A percentile compares a stretch with the other conserved stretches of the same genome.
phyloP scores from a whole-genome alignment of 2,113 vertebrate species.

The Ursus arctos region DNA sequence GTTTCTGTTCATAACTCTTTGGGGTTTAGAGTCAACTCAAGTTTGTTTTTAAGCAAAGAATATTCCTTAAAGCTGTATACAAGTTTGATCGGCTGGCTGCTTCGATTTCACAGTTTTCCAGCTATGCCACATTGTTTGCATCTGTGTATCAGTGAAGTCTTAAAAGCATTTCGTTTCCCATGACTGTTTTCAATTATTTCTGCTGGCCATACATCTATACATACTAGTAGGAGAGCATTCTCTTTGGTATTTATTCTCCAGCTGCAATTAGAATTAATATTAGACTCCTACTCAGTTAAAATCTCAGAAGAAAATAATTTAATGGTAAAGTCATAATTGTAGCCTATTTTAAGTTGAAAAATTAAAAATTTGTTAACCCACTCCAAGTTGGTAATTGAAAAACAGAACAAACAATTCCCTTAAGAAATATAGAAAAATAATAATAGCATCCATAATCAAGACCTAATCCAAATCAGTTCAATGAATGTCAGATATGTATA shows the following conservation, averaged over 20 bases:
- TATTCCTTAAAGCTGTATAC: slow-evolving; percentile 8
- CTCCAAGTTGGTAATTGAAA: slow-evolving; percentile 60
- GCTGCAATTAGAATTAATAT: slow-evolving; percentile 57
- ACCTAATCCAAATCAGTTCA: not conserved
- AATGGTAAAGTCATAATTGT: slow-evolving; percentile 60
- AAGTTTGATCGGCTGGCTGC: not conserved
- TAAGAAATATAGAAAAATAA: slow-evolving; percentile 52
- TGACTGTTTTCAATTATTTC: slow-evolving; percentile 56
- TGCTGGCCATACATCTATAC: not conserved
- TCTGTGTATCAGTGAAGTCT: not conserved
- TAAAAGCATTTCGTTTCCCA: slow-evolving; percentile 65
- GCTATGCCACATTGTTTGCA: slow-evolving; percentile 53
- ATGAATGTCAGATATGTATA: not conserved
- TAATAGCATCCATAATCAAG: not conserved
- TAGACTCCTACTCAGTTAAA: slow-evolving; percentile 54
- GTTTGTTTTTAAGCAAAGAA: slow-evolving; percentile 64
- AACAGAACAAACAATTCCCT: slow-evolving; percentile 36
- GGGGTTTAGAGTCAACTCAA: slow-evolving; percentile 36
- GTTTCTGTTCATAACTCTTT: slow-evolving; percentile 57
- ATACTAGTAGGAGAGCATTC: slow-evolving; percentile 17
- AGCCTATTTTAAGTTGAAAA: slow-evolving; percentile 51
- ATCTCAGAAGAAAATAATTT: slow-evolving; percentile 50
- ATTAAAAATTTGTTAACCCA: slow-evolving; percentile 61
- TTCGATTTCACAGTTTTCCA: slow-evolving; percentile 26
- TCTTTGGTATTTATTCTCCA: slow-evolving; percentile 63